A percentile compares a stretch with the other conserved stretches of the same genome.
phyloP scores from a whole-genome alignment of 2,888 invertebrate genomes.

The Polietes domitor region DNA sequence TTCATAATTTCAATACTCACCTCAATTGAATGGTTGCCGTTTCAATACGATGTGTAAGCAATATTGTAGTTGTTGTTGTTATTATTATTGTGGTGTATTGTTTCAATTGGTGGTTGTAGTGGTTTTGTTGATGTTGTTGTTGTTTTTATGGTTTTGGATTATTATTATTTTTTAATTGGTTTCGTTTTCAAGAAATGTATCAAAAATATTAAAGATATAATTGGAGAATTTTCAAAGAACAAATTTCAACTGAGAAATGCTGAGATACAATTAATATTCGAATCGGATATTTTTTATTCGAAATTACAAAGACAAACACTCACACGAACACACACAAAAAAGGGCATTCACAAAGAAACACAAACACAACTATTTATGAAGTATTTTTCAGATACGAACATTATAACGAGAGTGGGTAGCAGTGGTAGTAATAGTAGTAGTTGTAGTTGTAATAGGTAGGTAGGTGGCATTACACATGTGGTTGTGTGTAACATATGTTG shows the following conservation, averaged over 20 bases:
- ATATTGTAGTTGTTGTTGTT: too few relatives aligned
- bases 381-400: neutral
- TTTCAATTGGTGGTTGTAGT: conserved; percentile 11
- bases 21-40: neutral
- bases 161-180: conserved; percentile 1
- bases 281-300: neutral
- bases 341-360: conserved; percentile 50
- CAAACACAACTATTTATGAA: conserved; percentile 47
- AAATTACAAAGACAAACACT: conserved; percentile 53
- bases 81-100: neutral
- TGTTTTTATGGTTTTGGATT: neutral
- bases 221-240: conserved; percentile 23
- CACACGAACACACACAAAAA: conserved; percentile 43
- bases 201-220: conserved; percentile 30
- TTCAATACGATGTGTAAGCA: too few relatives aligned
- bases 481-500: neutral
- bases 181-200: conserved; percentile 6
- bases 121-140: conserved; percentile 6
- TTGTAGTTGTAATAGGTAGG: conserved; percentile 15
- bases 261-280: neutral
- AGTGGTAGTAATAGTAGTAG: too few relatives aligned
- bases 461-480: conserved; percentile 1
- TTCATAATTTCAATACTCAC: neutral
- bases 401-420: too few relatives aligned
- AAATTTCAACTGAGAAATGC: conserved; percentile 32